Evolutionary conservation across 2,888 invertebrate genomes (phyloP).

Genomic region (Drosophila nigricruria): DNA sequence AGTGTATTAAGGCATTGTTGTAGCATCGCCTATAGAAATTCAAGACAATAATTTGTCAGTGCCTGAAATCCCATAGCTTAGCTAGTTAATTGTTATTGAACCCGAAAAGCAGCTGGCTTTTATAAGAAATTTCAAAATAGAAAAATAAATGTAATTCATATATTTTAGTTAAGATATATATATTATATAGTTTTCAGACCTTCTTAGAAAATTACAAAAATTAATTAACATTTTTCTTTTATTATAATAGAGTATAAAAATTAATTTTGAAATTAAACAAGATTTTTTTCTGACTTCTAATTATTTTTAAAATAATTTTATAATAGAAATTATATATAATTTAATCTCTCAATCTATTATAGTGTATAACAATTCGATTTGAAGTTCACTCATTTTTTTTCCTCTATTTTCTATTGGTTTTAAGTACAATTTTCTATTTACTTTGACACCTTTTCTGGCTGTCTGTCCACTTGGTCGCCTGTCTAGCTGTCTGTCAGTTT

Average conservation of each 20-base stretch:
- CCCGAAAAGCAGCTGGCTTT: neutral
- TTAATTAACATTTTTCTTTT: neutral
- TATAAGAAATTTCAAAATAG: neutral
- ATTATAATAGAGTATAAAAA: neutral
- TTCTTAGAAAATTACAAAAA: no score
- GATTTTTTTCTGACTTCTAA: neutral
- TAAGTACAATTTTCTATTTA: constrained; percentile 67
- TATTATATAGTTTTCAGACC: no score
- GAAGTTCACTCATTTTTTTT: neutral
- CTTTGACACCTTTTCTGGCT: constrained; percentile 58
- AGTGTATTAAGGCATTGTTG: neutral
- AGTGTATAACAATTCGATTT: neutral
- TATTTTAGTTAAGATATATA: neutral
- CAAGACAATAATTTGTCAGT: neutral
- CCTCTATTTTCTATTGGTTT: constrained; percentile 23
- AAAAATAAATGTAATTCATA: neutral
- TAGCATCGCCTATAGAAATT: neutral
- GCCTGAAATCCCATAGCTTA: neutral
- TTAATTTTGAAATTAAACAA: neutral
- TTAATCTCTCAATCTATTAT: no score
- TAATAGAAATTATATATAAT: no score
- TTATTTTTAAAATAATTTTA: neutral
- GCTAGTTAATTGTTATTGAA: neutral
- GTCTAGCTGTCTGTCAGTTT: constrained; percentile 34
- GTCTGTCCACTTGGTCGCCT: neutral